phyloP scores from a whole-genome alignment of 1,140 invertebrate genomes.

The Brachionus rubens region DNA sequence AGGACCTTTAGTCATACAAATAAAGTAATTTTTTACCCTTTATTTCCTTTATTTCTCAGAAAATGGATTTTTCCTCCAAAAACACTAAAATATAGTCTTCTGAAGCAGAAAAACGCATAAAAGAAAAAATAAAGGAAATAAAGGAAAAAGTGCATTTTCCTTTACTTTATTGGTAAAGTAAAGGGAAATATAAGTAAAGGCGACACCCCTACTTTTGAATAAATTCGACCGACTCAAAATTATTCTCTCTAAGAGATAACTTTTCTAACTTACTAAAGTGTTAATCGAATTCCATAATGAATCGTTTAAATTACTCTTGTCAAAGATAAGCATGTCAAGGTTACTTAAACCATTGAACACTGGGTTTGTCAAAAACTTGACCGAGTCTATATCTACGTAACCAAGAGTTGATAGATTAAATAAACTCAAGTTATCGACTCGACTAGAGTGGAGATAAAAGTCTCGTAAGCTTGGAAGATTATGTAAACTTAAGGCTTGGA shows the following conservation, averaged over 20 bases:
- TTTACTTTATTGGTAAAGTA: too few species aligned
- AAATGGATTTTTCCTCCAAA: too few species aligned
- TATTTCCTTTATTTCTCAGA: too few species aligned
- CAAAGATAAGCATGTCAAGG: slow-evolving; percentile 1
- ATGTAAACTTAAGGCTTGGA: background rate
- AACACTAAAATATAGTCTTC: too few species aligned
- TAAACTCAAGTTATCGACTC: background rate
- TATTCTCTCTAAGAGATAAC: background rate
- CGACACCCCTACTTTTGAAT: too few species aligned
- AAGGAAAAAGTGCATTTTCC: too few species aligned
- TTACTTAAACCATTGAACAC: background rate
- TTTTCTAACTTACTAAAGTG: background rate
- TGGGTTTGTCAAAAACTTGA: background rate
- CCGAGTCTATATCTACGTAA: background rate
- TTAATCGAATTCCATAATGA: background rate
- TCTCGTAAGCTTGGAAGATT: background rate
- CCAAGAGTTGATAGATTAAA: background rate
- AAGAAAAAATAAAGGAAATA: too few species aligned
- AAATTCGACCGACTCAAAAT: background rate
- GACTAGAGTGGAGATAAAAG: background rate
- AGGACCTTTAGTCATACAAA: too few species aligned
- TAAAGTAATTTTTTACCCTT: too few species aligned
- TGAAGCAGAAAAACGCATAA: too few species aligned
- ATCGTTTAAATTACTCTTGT: slow-evolving; percentile 2
- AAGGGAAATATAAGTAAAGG: too few species aligned